A percentile compares a stretch with the other conserved stretches of the same genome.
Conservation (phyloP, 2,888 invertebrate genomes). For the Caenorhabditis zanzibari region DNA sequence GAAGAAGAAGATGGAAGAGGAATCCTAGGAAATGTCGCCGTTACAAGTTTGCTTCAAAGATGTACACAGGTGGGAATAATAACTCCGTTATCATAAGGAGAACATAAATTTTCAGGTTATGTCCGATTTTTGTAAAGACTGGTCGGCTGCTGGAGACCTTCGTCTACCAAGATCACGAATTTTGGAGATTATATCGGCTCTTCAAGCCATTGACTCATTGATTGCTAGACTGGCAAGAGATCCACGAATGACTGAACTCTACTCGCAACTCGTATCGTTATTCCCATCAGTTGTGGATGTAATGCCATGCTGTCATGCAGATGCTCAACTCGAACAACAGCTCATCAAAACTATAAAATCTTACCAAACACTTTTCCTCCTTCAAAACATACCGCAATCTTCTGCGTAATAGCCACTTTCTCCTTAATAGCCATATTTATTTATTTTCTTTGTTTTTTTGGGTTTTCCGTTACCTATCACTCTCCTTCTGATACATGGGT, state of each 20-base stretch:
- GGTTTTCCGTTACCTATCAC: constrained; percentile 1
- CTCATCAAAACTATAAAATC: constrained; percentile 79
- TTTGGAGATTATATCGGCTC: constrained; percentile 79
- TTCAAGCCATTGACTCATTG: constrained; percentile 80
- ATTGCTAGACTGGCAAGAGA: constrained; percentile 78
- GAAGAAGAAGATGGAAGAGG: constrained; percentile 53
- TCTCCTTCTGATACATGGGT: constrained; percentile 45
- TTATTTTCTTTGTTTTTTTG: constrained; percentile 28
- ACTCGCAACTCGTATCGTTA: constrained; percentile 76
- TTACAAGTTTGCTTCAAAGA: constrained; percentile 70
- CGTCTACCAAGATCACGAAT: constrained; percentile 77
- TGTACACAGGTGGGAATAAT: constrained; percentile 63
- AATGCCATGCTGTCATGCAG: constrained; percentile 78
- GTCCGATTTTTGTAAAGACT: constrained; percentile 71
- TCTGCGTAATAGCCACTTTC: constrained; percentile 23
- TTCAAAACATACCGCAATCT: constrained; percentile 73
- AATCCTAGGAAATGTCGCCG: constrained; percentile 68
- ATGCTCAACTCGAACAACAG: constrained; percentile 76
- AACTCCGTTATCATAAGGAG: background rate
- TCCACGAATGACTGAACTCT: constrained; percentile 67
- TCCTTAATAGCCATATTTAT: constrained; percentile 37
- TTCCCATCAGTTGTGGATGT: constrained; percentile 79
- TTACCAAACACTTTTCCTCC: constrained; percentile 80
- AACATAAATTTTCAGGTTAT: constrained; percentile 45
- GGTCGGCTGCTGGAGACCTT: constrained; percentile 77